phyloP scores from a whole-genome alignment of 2,888 invertebrate genomes.

The Strigamia transsilvanica region DNA sequence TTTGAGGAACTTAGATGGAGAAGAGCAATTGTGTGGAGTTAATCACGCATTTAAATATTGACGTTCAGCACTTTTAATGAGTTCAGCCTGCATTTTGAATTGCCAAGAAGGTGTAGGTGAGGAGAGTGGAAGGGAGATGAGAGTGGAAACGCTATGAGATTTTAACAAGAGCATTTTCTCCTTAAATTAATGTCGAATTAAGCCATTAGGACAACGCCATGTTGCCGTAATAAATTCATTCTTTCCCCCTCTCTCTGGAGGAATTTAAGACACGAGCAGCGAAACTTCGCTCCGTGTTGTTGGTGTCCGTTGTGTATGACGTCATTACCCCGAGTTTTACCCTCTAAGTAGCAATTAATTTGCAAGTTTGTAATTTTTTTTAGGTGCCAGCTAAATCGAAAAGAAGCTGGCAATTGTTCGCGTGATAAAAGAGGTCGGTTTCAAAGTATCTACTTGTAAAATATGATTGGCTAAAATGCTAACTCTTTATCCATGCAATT shows the following conservation, averaged over 20 bases:
- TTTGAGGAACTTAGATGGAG: neutral
- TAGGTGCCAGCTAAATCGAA: neutral
- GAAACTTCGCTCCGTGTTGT: slow-evolving; percentile 14
- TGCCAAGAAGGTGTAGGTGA: slow-evolving; percentile 24
- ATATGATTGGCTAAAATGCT: neutral
- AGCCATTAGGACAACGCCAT: slow-evolving; percentile 46
- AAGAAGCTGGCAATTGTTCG: neutral
- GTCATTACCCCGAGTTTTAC: slow-evolving; percentile 24
- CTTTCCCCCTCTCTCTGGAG: slow-evolving; percentile 34
- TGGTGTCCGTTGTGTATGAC: slow-evolving; percentile 34
- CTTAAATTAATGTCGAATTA: slow-evolving; percentile 47
- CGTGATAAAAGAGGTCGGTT: neutral
- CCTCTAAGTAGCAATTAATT: slow-evolving; percentile 39
- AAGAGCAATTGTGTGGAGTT: slow-evolving; percentile 26
- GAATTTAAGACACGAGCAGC: slow-evolving; percentile 27
- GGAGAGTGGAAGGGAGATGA: neutral
- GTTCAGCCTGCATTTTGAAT: slow-evolving; percentile 11
- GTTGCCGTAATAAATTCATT: slow-evolving; percentile 48
- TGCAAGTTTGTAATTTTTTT: slow-evolving; percentile 2
- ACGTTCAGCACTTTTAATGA: slow-evolving; percentile 25
- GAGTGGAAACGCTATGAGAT: slow-evolving; percentile 27
- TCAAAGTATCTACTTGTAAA: neutral
- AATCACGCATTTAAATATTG: slow-evolving; percentile 30
- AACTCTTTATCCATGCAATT: slow-evolving; percentile 45
- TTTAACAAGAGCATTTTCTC: slow-evolving; percentile 49